Percentiles rank a stretch among this genome's conserved stretches.
These are phyloP conservation scores for Apamea monoglypha DNA, from an alignment of 2,888 invertebrate genomes.

Conservation along the genomic window DNA sequence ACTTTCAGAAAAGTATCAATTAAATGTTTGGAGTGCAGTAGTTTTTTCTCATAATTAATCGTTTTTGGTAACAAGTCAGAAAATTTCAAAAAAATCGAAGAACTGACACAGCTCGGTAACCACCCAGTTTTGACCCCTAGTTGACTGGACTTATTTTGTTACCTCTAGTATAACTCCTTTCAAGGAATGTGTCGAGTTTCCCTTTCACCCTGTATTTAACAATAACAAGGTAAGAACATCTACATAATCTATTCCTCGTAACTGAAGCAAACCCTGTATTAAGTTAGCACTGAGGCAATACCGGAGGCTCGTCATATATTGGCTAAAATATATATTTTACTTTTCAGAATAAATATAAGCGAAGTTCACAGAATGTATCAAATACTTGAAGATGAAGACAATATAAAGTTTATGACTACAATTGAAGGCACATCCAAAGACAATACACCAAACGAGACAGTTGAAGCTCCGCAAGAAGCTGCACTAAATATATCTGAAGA, in stretches of 20 bases:
- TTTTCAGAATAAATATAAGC: conserved; percentile 85
- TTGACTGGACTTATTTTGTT: no score
- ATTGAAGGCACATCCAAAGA: conserved; percentile 78
- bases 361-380: conserved; percentile 88
- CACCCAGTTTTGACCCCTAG: no score
- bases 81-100: no score
- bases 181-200: no score
- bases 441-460: conserved; percentile 65
- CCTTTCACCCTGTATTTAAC: no score
- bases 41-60: no score
- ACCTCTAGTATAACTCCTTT: no score
- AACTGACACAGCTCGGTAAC: no score
- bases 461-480: conserved; percentile 40
- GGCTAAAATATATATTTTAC: not conserved
- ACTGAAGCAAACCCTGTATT: not conserved
- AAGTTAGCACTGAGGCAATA: not conserved
- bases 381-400: conserved; percentile 88
- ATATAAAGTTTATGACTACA: conserved; percentile 85
- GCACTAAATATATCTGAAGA: conserved; percentile 37
- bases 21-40: no score
- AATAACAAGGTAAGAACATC: no score
- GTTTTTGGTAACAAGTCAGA: no score
- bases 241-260: not conserved
- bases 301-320: not conserved
- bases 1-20: no score